A percentile compares a stretch with the other conserved stretches of the same genome.
phyloP scores from a whole-genome alignment of 2,113 vertebrate genomes.

The Rhinolophus sinicus region DNA sequence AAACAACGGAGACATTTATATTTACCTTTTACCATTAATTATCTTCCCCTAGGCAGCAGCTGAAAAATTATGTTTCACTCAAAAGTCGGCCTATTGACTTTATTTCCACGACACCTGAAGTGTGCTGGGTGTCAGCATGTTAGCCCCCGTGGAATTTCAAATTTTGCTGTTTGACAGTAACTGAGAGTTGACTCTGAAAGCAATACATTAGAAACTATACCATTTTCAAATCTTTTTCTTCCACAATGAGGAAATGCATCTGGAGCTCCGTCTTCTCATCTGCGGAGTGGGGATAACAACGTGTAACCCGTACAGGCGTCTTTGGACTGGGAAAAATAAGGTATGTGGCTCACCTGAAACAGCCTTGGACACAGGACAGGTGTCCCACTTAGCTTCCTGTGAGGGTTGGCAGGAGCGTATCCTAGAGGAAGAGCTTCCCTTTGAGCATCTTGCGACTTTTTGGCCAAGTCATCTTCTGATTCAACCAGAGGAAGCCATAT shows the following conservation, averaged over 20 bases:
- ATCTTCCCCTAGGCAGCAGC: constrained; percentile 66
- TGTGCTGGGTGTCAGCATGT: not conserved
- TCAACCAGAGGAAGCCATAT: not conserved
- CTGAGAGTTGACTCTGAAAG: not conserved
- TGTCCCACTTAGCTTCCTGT: accelerated
- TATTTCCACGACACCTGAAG: constrained; percentile 66
- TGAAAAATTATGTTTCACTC: constrained; percentile 69
- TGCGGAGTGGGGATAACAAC: not conserved
- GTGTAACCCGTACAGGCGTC: not conserved
- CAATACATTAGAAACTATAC: not conserved
- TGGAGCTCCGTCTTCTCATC: not conserved
- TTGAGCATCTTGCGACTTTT: not conserved
- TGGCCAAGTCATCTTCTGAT: not conserved
- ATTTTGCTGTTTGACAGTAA: not conserved
- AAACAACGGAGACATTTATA: constrained; percentile 65
- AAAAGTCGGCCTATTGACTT: constrained; percentile 67
- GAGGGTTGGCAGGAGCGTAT: not conserved
- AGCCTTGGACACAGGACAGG: not conserved
- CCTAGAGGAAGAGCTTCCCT: not conserved
- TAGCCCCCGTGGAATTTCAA: not conserved
- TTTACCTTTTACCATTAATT: constrained; percentile 67
- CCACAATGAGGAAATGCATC: not conserved
- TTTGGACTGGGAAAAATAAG: not conserved
- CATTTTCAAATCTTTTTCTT: not conserved
- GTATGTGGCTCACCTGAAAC: not conserved